These are phyloP conservation scores for Schmidtea mediterranea DNA, from an alignment of 1,140 invertebrate species.

Conservation along the genomic window DNA sequence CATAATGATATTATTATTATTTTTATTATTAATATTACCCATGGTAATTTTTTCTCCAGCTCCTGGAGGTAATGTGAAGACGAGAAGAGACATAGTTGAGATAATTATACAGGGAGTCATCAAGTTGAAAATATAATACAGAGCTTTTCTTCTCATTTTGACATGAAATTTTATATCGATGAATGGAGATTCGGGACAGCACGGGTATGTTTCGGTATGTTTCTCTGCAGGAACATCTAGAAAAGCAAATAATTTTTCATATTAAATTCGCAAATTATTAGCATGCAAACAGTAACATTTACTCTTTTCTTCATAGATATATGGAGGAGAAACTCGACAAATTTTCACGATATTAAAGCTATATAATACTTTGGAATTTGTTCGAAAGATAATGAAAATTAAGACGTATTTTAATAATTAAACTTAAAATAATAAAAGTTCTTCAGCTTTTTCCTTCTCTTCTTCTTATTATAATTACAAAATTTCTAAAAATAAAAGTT, in stretches of 20 bases:
- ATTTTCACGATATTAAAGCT: no score
- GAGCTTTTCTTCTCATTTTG: conserved; percentile 67
- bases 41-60: conserved; percentile 55
- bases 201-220: conserved; percentile 13
- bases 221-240: conserved; percentile 8
- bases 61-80: conserved; percentile 82
- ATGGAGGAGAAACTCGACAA: no score
- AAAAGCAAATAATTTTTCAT: conserved; percentile 7
- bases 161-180: conserved; percentile 83
- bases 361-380: no score
- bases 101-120: conserved; percentile 92
- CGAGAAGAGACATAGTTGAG: conserved; percentile 80
- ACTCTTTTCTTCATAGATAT: neutral
- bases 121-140: conserved; percentile 96
- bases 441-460: no score
- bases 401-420: no score
- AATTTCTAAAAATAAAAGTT: no score
- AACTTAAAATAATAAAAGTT: no score
- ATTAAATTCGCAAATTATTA: conserved; percentile 3
- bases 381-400: no score
- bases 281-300: neutral
- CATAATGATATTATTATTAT: no score
- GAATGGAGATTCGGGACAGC: conserved; percentile 37
- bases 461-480: no score
- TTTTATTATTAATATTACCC: conserved; percentile 5